Evolutionary conservation across 2,888 invertebrate species (phyloP).

Genomic region (Meta bourneti): DNA sequence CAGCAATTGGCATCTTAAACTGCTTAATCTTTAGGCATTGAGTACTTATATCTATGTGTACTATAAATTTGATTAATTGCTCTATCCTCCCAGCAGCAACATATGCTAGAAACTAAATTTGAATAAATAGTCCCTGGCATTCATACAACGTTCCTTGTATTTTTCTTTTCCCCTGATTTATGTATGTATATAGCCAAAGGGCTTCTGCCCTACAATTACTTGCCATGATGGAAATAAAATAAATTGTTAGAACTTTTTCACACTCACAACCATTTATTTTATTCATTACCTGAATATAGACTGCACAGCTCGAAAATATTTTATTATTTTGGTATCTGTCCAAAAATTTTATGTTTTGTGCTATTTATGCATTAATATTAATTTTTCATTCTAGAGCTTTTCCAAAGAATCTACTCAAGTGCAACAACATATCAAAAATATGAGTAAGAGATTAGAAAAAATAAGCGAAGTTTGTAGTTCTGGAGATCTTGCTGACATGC

Average conservation of each 20-base stretch:
- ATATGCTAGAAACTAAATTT: too few relatives aligned
- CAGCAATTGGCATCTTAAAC: too few relatives aligned
- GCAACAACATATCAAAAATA: slow-evolving; percentile 84
- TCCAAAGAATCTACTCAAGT: slow-evolving; percentile 77
- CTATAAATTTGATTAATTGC: too few relatives aligned
- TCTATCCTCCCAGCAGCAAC: too few relatives aligned
- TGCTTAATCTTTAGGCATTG: too few relatives aligned
- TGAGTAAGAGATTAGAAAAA: slow-evolving; percentile 93
- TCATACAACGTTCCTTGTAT: too few relatives aligned
- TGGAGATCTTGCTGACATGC: slow-evolving; percentile 90
- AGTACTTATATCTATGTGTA: too few relatives aligned
- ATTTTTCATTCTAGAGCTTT: slow-evolving; percentile 63
- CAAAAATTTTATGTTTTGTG: slow-evolving; percentile 15
- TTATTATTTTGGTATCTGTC: not conserved
- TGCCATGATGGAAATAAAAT: not conserved
- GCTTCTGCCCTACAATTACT: not conserved
- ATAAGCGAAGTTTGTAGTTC: slow-evolving; percentile 91
- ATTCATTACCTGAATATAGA: too few relatives aligned
- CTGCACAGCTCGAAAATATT: not conserved
- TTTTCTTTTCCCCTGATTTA: not conserved
- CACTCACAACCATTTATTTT: too few relatives aligned
- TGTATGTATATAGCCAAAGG: not conserved
- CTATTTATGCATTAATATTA: not conserved
- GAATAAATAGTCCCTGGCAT: too few relatives aligned
- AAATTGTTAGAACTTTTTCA: too few relatives aligned